Conservation (phyloP, 1,140 invertebrate genomes). For the Ceratitis capitata region DNA sequence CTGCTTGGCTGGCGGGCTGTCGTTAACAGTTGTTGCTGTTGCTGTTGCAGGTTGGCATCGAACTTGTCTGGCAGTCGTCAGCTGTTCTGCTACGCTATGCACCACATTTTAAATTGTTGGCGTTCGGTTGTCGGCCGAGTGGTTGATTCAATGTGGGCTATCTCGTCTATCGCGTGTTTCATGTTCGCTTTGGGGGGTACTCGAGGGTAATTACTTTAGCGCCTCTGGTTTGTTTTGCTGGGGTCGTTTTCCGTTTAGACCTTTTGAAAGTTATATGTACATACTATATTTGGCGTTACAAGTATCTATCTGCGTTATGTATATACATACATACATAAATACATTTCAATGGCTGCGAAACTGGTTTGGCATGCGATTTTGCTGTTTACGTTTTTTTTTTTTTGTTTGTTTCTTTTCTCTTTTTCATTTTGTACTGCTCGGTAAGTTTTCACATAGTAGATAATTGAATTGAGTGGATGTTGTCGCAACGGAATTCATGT, state of each 20-base stretch:
- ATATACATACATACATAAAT: not conserved
- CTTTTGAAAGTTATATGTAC: not conserved
- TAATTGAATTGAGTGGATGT: constrained; percentile 25
- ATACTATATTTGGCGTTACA: too few species aligned
- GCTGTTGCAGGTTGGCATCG: not conserved
- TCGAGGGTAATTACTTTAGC: constrained; percentile 26
- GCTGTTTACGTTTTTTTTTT: not conserved
- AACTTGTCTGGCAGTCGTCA: constrained; percentile 15
- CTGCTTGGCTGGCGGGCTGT: too few species aligned
- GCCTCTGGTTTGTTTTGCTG: constrained; percentile 4
- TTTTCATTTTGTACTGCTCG: not conserved
- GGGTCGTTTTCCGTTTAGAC: not conserved
- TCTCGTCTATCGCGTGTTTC: constrained; percentile 1
- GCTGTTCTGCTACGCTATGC: constrained; percentile 17
- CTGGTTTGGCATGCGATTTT: constrained; percentile 26
- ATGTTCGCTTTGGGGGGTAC: constrained; percentile 17
- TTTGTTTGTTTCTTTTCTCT: not conserved
- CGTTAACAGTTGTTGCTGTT: too few species aligned
- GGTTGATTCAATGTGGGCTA: not conserved
- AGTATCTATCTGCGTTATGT: too few species aligned
- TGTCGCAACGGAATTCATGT: constrained; percentile 24
- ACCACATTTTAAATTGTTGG: not conserved
- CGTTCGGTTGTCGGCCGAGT: not conserved
- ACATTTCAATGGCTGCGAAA: constrained; percentile 14
- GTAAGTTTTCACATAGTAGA: too few species aligned